phyloP scores from a whole-genome alignment of 64 coral and sea anemone genomes.

The Montipora capricornis region DNA sequence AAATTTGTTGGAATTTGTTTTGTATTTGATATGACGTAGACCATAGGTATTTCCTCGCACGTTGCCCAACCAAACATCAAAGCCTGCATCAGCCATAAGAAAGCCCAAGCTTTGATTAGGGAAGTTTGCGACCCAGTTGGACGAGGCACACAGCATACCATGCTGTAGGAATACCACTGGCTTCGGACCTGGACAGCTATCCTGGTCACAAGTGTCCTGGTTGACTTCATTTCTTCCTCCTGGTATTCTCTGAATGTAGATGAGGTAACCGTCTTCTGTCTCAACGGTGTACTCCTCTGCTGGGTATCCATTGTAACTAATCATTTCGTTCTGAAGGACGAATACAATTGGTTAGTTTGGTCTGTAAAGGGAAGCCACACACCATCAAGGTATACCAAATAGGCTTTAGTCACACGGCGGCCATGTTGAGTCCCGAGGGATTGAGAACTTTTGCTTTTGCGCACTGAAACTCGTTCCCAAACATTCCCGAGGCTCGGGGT shows the following conservation, averaged over 20 bases:
- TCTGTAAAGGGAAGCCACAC: too few species aligned
- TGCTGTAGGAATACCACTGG: slow-evolving; percentile 75
- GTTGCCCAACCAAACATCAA: slow-evolving; percentile 95
- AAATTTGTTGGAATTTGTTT: slow-evolving; percentile 76
- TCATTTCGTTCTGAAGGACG: slow-evolving; percentile 80
- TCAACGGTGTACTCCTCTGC: slow-evolving; percentile 79
- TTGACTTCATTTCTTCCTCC: slow-evolving; percentile 30
- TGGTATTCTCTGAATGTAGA: slow-evolving; percentile 88
- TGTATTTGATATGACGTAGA: slow-evolving; percentile 64
- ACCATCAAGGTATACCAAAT: too few species aligned
- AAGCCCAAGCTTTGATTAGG: slow-evolving; percentile 82
- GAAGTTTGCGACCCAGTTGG: slow-evolving; percentile 86
- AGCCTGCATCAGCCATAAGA: slow-evolving; percentile 81
- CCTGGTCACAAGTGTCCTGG: neutral
- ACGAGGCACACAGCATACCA: slow-evolving; percentile 60
- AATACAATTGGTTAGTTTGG: neutral
- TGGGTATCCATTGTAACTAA: slow-evolving; percentile 88
- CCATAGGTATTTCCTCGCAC: slow-evolving; percentile 87
- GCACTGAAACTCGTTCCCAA: too few species aligned
- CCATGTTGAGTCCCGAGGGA: too few species aligned
- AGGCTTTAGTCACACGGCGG: too few species aligned
- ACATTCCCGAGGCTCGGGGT: too few species aligned
- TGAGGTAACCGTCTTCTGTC: slow-evolving; percentile 87
- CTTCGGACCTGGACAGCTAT: neutral
- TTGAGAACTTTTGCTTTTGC: too few species aligned